Conservation (phyloP, 2,797 vertebrate genomes). For the Peromyscus attwateri region DNA sequence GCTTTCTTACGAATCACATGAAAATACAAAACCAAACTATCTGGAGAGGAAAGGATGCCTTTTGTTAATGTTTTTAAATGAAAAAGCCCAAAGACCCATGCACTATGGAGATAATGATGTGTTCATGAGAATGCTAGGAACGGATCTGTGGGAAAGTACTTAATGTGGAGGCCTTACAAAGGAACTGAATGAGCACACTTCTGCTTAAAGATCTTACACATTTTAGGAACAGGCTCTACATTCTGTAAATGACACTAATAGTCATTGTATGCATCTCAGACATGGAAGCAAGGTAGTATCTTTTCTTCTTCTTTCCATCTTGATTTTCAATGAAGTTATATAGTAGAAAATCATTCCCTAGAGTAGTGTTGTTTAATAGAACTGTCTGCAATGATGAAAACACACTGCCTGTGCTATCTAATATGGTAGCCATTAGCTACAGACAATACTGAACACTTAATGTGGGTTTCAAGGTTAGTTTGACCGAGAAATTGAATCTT, state of each 20-base stretch:
- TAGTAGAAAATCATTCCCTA: conserved; percentile 35
- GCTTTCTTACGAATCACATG: conserved; percentile 29
- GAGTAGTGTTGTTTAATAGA: background rate
- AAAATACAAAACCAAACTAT: conserved; percentile 58
- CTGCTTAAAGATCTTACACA: background rate
- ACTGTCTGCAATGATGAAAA: conserved; percentile 53
- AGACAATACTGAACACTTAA: conserved; percentile 10
- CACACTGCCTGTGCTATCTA: background rate
- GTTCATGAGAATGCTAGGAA: conserved; percentile 45
- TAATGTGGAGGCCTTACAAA: background rate
- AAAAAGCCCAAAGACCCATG: background rate
- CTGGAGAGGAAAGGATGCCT: background rate
- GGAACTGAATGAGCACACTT: background rate
- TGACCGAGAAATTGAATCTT: conserved; percentile 47
- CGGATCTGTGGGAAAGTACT: conserved; percentile 32
- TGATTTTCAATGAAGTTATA: conserved; percentile 50
- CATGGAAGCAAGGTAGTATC: background rate
- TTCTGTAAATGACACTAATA: background rate
- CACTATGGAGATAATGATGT: background rate
- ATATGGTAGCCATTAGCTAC: background rate
- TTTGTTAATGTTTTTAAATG: conserved; percentile 9
- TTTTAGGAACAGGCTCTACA: conserved; percentile 28
- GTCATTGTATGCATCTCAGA: conserved; percentile 11
- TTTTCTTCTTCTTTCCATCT: conserved; percentile 30
- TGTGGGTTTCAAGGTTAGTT: conserved; percentile 20